Evolutionary conservation across 2,113 vertebrate species (phyloP), one percentile per base, ranked within the genome.

Genomic region (Sprattus sprattus): DNA sequence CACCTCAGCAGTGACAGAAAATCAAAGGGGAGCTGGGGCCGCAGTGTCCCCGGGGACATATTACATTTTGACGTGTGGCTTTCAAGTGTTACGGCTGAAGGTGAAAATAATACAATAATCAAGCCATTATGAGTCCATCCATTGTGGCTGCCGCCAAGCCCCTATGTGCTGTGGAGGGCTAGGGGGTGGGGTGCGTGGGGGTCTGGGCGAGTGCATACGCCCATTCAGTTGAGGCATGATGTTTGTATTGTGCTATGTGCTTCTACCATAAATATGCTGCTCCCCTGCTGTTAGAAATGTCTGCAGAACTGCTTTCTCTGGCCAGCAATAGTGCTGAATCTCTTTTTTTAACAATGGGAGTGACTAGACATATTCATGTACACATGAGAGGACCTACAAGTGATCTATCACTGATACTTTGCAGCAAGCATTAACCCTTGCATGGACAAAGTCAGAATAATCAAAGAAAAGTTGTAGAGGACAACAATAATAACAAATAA

Each of bases 51-150:
- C 20, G n/a, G 84, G 88, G 90, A 90, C 82, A 90, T 85, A 90
- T 90, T 85, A 86, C 86, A 87, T 87, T 88, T 86, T 86, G 91
- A 90, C 82, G 85, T 87, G 86, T 86, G 75, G 85, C 86, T 88
- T 87, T 89, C 64, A 83, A 89, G 88, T 88, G 81, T 87, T 90
- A 54, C 45, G 49, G 90, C 87, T 85, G 87, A 88, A 89, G 85
- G 85, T 87, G 84, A 92, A 86, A 88, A 89, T 89, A 89, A 91
- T 89, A 87, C 85, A 88, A 89, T 86, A 86, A 89, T 89, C 82
- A 86, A 88, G 60, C 84, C 83, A 85, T 86, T 86, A 89, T 52
- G 78, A 86, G 81, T 57, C 11, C 88, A 86, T 91, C 82, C 87
- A 52, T 89, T 88, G 85, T 46, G 44, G 71, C n/a, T 32, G 71